Evolutionary conservation across 2,797 vertebrate genomes (phyloP).

Genomic region (Eulemur mongoz): DNA sequence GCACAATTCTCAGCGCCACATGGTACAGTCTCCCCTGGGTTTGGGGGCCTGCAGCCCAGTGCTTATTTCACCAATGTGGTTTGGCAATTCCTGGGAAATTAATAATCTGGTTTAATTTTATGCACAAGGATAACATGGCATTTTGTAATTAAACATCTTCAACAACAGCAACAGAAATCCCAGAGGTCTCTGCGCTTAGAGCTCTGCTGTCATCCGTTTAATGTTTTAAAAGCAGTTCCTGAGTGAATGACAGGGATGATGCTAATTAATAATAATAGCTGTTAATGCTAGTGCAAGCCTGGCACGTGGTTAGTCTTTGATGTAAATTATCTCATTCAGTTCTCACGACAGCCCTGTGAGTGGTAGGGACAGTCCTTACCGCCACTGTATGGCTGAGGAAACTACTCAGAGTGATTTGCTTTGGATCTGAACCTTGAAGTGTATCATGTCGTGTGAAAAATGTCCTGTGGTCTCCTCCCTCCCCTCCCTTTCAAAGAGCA

Average conservation of each 20-base stretch:
- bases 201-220: not conserved
- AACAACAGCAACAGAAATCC: not conserved
- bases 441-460: not conserved
- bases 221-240: not conserved
- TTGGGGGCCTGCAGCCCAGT: not conserved
- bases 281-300: not conserved
- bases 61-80: not conserved
- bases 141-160: conserved; percentile 26
- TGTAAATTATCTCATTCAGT: not conserved
- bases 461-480: not conserved
- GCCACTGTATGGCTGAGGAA: not conserved
- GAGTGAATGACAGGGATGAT: not conserved
- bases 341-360: not conserved
- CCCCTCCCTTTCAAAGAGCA: not conserved
- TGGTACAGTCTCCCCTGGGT: not conserved
- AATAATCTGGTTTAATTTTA: conserved; percentile 33
- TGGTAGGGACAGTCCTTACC: not conserved
- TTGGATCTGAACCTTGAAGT: not conserved
- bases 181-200: not conserved
- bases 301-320: not conserved
- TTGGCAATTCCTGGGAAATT: not conserved
- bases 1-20: not conserved
- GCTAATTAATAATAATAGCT: not conserved
- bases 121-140: not conserved
- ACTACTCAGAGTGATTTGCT: not conserved